These are phyloP conservation scores for Penaeus vannamei DNA, from an alignment of 1,140 invertebrate species.

Conservation along the genomic window DNA sequence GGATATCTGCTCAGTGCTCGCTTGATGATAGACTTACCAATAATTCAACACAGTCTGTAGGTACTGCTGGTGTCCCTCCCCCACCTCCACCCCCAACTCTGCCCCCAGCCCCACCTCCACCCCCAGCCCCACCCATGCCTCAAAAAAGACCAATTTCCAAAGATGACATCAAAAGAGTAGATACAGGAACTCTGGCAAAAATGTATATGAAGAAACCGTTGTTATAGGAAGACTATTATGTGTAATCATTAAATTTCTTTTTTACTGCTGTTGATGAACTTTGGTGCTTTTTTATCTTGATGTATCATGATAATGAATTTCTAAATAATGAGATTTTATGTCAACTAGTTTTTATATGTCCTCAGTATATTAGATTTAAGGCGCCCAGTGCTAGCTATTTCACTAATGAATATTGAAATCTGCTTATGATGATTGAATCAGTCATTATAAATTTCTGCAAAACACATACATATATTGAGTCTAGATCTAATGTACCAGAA, in stretches of 20 bases:
- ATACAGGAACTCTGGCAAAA: slow-evolving; percentile 36
- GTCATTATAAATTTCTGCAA: too few relatives aligned
- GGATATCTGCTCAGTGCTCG: neutral
- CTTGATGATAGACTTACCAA: neutral
- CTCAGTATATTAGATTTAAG: too few relatives aligned
- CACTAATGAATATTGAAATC: too few relatives aligned
- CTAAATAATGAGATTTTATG: too few relatives aligned
- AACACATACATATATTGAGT: too few relatives aligned
- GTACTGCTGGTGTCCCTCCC: neutral
- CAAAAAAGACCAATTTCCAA: slow-evolving; percentile 36
- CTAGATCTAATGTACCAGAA: too few relatives aligned
- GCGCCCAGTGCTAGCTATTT: too few relatives aligned
- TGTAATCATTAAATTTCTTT: neutral
- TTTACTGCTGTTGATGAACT: neutral
- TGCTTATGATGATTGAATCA: too few relatives aligned
- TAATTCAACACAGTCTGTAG: neutral
- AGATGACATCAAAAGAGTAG: slow-evolving; percentile 48
- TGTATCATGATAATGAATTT: too few relatives aligned
- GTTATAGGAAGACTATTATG: neutral
- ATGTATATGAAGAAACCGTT: slow-evolving; percentile 54
- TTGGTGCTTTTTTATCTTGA: too few relatives aligned
- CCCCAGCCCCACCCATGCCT: slow-evolving; percentile 35
- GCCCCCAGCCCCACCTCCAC: slow-evolving; percentile 4
- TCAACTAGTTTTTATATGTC: too few relatives aligned
- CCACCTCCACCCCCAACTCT: neutral